Base-by-base conservation (phyloP, 2,113 vertebrate genomes). In the Campylomormyrus numenius region DNA sequence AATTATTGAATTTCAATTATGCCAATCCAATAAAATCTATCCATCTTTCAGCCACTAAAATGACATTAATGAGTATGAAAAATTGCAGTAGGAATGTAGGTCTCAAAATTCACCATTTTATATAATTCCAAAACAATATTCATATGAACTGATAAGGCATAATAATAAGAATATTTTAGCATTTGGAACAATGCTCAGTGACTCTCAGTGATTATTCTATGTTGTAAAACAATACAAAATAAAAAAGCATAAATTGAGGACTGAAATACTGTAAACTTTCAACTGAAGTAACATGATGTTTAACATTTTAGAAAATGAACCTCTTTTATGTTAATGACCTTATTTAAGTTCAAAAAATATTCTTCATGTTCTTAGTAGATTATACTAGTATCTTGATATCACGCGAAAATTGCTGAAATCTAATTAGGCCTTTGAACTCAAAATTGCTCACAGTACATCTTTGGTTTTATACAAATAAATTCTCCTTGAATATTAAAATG, bases 351-450 rank as follows among this genome's bases (percentile, higher is more conserved):
- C 2, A 53, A 56, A 39, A 53, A 31, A 53, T 24, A 27, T 35
- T 86, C 13, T 49, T 35, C 27, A 8, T 52, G 48, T 35, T 53
- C 31, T 35, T 35, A 87, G 50, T 53, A 86, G 84, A 86, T 48
- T 86, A 48, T 27, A 27, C 15, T 35, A 87, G 6, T 87, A 87
- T 87, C 85, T 87, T 31, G 19, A 87, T 35, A 87, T 87, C 85
- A 35, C 9, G 39, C 48, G 6, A 87, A 87, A 87, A 56, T 87
- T 87, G 49, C 49, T 15, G n/a, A 48, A 87, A 87, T 53, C 49
- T 87, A 87, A 87, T 87, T 87, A 87, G 85, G 31, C 50, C 85
- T 87, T 87, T 87, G 85, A 87, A 87, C 48, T 53, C 49, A 53
- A 39, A 87, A 53, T 87, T 52, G 48, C 48, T 48, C 48, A 87